phyloP scores from a whole-genome alignment of 2,797 vertebrate species.

The Clarias platycephalus region DNA sequence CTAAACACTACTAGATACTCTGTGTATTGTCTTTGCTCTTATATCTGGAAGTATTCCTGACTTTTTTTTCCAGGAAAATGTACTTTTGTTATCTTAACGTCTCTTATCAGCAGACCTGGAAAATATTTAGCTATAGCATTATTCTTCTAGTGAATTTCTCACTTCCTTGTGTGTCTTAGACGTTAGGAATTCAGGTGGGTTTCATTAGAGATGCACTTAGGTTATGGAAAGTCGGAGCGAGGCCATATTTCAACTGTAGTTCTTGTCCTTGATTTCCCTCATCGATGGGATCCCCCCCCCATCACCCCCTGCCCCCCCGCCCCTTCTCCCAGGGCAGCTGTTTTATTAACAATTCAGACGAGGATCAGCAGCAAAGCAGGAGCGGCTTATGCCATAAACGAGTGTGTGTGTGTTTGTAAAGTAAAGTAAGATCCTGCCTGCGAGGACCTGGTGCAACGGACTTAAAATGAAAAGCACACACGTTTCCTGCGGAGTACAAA shows the following conservation, averaged over 20 bases:
- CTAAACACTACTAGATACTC: not conserved
- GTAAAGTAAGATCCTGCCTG: slow-evolving; percentile 85
- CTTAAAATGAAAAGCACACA: slow-evolving; percentile 82
- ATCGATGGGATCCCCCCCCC: slow-evolving; percentile 59
- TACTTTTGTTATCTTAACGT: not conserved
- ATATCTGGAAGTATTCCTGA: slow-evolving; percentile 8
- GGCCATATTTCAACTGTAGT: slow-evolving; percentile 20
- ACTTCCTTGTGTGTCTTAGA: slow-evolving; percentile 20
- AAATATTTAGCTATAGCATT: slow-evolving; percentile 14
- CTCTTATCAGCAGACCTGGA: slow-evolving; percentile 1
- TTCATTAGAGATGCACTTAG: not conserved
- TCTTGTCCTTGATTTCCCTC: slow-evolving; percentile 70
- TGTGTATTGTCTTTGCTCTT: not conserved
- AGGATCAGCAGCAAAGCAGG: slow-evolving; percentile 90
- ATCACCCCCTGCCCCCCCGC: too few relatives aligned
- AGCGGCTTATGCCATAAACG: slow-evolving; percentile 88
- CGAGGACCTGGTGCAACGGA: slow-evolving; percentile 68
- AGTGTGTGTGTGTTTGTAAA: slow-evolving; percentile 91
- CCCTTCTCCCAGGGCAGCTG: slow-evolving; percentile 79
- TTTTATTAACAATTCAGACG: slow-evolving; percentile 97
- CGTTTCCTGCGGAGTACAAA: slow-evolving; percentile 69
- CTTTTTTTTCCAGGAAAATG: not conserved
- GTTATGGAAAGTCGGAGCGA: slow-evolving; percentile 25
- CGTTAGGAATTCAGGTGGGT: not conserved
- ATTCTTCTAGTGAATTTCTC: not conserved